Conservation (phyloP, 2,888 invertebrate species). For the Miltochrista miniata region DNA sequence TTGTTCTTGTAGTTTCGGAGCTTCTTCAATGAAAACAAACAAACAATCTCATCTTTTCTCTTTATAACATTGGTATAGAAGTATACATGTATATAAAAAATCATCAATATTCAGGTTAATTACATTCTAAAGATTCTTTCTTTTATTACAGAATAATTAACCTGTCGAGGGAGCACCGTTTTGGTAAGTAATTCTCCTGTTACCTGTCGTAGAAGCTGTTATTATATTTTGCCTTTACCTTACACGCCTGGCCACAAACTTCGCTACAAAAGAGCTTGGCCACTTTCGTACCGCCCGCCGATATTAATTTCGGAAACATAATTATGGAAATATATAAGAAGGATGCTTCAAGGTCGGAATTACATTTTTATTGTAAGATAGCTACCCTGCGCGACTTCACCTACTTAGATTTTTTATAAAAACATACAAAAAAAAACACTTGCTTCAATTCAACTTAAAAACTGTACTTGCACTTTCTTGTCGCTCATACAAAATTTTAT, state of each 20-base stretch:
- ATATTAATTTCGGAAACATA: constrained; percentile 41
- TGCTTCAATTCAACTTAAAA: too few species aligned
- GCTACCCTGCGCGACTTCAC: too few species aligned
- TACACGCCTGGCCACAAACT: constrained; percentile 35
- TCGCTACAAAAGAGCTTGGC: constrained; percentile 34
- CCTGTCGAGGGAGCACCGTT: constrained; percentile 29
- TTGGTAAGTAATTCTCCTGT: constrained; percentile 38
- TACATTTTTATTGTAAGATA: constrained; percentile 32
- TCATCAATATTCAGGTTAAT: too few species aligned
- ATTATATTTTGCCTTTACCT: constrained; percentile 38
- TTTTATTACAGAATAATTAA: constrained; percentile 34
- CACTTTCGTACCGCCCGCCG: constrained; percentile 33
- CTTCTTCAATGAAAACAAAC: too few species aligned
- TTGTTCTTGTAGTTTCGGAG: too few species aligned
- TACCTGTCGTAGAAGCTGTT: constrained; percentile 33
- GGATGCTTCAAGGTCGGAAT: constrained; percentile 25
- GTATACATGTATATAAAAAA: neutral
- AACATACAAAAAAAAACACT: too few species aligned
- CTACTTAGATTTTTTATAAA: too few species aligned
- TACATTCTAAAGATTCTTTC: constrained; percentile 10
- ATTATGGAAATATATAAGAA: constrained; percentile 37
- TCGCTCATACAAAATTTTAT: too few species aligned
- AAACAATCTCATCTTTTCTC: too few species aligned
- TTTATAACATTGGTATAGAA: too few species aligned
- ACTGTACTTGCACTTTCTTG: too few species aligned